Evolutionary conservation across 2,888 invertebrate species (phyloP), one percentile per base, ranked within the genome.

Genomic region (Cheilosia impressa): DNA sequence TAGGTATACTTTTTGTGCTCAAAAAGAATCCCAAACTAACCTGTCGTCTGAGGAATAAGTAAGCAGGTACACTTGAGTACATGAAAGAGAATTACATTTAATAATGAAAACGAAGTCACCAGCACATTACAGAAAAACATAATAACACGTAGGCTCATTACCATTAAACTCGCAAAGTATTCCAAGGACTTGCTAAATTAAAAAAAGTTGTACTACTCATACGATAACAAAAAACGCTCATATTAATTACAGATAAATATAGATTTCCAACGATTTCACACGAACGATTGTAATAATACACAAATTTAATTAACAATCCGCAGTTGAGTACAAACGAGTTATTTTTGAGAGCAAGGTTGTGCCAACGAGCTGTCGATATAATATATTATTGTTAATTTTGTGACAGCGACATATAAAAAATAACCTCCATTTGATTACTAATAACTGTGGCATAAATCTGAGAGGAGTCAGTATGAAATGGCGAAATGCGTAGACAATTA

Each of bases 311-410:
- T 52, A 13, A 22, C 13, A 52, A 27, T 52, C 24, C 13, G 13
- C 52, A 52, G 52, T 27, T 52, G 15, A 52, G 52, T 52, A 24
- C 22, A 52, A 22, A 52, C 13, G 15, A 19, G 9, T 7, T 47
- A 19, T 52, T 52, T 52, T 52, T 52, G 24, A 52, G 52, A 52
- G 52, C 52, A 24, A 52, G 52, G 52, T 52, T 52, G 52, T 2
- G 13, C 52, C 52, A 52, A 22, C 13, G 52, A 22, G 15, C 24
- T 27, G 24, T 22, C 13, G 2, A 24, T 22, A 24, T 15, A 15
- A 52, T 24, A 52, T 15, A 2, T 22, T 52, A 15, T 52, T 45
- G n/a, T 45, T 45, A 17, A 24, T 24, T 24, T 4, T 22, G 4
- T 52, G 24, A 1, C 15, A 15, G 24, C 13, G 2, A 4, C 52